phyloP scores from a whole-genome alignment of 2,797 vertebrate genomes.

The Pristis pectinata region DNA sequence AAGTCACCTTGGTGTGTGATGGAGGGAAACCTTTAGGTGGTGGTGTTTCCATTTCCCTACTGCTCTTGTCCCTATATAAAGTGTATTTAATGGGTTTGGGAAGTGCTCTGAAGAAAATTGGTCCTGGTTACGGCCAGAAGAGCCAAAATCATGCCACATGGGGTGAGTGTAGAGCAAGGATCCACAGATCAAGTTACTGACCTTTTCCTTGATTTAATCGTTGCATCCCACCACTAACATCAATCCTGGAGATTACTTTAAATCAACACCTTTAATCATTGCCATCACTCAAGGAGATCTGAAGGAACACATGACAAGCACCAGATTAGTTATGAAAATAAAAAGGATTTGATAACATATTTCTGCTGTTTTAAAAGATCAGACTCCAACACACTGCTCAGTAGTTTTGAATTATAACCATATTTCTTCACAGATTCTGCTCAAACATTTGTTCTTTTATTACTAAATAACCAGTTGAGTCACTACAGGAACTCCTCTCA shows the following conservation, averaged over 20 bases:
- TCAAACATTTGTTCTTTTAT: not conserved
- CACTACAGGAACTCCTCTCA: not conserved
- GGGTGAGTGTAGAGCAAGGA: not conserved
- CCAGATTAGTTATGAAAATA: not conserved
- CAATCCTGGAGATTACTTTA: not conserved
- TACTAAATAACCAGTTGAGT: not conserved
- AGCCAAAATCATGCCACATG: not conserved
- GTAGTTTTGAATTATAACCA: not conserved
- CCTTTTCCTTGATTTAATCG: too few relatives aligned
- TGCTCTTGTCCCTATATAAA: too few relatives aligned
- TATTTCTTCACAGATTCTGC: not conserved
- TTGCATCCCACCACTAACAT: not conserved
- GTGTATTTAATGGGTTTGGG: too few relatives aligned
- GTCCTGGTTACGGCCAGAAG: not conserved
- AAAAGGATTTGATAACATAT: not conserved
- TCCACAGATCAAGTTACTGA: too few relatives aligned
- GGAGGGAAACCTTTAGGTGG: too few relatives aligned
- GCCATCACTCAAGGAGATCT: not conserved
- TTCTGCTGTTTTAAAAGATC: not conserved
- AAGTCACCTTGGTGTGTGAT: too few relatives aligned
- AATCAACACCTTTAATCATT: not conserved
- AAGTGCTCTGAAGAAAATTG: not conserved
- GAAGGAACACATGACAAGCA: not conserved
- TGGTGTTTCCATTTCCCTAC: too few relatives aligned
- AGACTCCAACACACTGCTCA: not conserved